Percentiles rank a stretch among this genome's conserved stretches.
Evolutionary conservation across 2,113 vertebrate genomes (phyloP).

Genomic region (Eidolon helvum): DNA sequence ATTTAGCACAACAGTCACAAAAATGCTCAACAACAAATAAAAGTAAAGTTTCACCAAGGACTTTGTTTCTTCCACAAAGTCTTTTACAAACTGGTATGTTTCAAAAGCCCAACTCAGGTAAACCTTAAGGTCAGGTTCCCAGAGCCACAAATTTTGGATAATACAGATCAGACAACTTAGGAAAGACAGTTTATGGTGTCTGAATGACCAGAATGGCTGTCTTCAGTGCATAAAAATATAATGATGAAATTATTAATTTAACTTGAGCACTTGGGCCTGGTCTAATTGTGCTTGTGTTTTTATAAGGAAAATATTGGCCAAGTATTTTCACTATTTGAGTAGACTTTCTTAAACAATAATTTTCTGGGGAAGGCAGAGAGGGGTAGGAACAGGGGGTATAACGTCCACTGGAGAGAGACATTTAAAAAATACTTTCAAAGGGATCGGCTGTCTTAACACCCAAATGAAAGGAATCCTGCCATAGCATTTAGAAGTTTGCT

Average conservation of each 20-base stretch:
- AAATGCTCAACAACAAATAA: neutral
- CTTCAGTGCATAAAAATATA: neutral
- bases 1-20: constrained; percentile 4
- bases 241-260: neutral
- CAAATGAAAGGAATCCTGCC: neutral
- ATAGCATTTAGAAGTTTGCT: neutral
- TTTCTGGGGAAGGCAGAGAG: neutral
- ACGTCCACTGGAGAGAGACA: neutral
- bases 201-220: neutral
- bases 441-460: neutral
- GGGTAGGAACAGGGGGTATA: accelerated
- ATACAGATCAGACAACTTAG: neutral
- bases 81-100: constrained; percentile 21
- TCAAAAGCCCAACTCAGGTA: constrained; percentile 24
- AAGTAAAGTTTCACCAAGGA: constrained; percentile 3
- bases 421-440: constrained; percentile 11
- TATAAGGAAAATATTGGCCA: constrained; percentile 13
- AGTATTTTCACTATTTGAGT: neutral
- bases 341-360: constrained; percentile 23
- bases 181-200: neutral
- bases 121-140: constrained; percentile 22
- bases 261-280: neutral
- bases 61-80: constrained; percentile 21
- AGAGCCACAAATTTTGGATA: neutral
- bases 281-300: constrained; percentile 14